Conservation (phyloP, 2,888 invertebrate species). For the Dendrolimus pini region DNA sequence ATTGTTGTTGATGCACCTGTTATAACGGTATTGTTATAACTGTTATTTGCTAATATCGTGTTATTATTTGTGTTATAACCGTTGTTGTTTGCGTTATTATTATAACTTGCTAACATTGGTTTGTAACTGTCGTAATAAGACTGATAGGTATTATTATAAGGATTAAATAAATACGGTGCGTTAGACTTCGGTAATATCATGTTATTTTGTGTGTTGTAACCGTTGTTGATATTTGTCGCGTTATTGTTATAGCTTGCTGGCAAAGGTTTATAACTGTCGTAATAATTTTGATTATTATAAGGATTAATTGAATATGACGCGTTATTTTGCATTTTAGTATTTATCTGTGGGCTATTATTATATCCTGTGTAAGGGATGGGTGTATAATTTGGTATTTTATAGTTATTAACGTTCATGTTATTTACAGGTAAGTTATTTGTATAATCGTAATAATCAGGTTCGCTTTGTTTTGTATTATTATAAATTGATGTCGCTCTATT, state of each 20-base stretch:
- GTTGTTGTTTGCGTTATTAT: background rate
- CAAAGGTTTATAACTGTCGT: background rate
- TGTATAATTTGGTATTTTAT: background rate
- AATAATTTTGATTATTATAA: background rate
- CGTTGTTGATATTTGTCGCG: background rate
- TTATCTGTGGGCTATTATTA: no score
- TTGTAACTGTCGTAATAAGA: no score
- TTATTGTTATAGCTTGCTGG: background rate
- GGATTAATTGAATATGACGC: no score
- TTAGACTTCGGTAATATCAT: no score
- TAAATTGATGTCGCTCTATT: background rate
- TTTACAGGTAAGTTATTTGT: background rate
- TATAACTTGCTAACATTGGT: no score
- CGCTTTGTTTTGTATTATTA: background rate
- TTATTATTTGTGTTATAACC: constrained; percentile 1
- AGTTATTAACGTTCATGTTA: background rate
- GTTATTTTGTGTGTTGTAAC: no score
- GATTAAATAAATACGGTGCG: no score
- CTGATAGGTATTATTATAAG: no score
- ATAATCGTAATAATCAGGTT: background rate
- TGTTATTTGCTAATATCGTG: background rate
- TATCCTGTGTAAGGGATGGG: no score
- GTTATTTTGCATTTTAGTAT: no score
- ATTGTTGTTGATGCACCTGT: constrained; percentile 7
- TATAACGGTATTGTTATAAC: background rate